A percentile compares a stretch with the other conserved stretches of the same genome.
Evolutionary conservation across 2,888 invertebrate genomes (phyloP).

Genomic region (Lasioglossum malachurum): DNA sequence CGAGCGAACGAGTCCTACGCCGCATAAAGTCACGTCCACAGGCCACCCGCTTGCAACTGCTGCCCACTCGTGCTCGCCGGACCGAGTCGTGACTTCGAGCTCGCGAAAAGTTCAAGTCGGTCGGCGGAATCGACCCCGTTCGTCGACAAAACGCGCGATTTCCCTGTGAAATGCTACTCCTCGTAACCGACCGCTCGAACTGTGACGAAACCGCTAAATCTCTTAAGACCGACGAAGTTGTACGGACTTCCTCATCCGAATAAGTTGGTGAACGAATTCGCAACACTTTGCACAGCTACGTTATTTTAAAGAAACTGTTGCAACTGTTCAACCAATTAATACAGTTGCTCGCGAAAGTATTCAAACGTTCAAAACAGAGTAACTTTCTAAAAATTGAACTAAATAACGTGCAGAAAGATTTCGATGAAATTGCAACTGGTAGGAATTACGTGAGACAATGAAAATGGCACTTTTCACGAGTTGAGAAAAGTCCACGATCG

Average conservation of each 20-base stretch:
- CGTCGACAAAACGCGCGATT: conserved; percentile 34
- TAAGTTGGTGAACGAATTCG: neutral
- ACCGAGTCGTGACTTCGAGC: conserved; percentile 72
- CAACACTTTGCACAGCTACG: no score
- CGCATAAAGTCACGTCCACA: conserved; percentile 75
- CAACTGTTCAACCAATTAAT: no score
- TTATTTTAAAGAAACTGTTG: no score
- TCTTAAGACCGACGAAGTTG: neutral
- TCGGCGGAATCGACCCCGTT: conserved; percentile 53
- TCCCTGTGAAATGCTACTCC: neutral
- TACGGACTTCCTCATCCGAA: neutral
- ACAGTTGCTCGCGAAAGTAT: no score
- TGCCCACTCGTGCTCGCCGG: conserved; percentile 75
- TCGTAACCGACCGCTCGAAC: neutral
- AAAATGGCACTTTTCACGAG: neutral
- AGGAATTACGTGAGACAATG: no score
- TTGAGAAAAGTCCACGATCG: no score
- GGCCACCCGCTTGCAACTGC: conserved; percentile 64
- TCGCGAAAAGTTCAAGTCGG: conserved; percentile 68
- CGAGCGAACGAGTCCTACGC: conserved; percentile 50
- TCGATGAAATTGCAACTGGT: no score
- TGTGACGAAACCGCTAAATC: conserved; percentile 19
- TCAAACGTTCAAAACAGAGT: no score
- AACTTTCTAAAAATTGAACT: no score
- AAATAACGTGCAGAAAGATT: no score